Conservation (phyloP, 1,140 invertebrate species). For the Acyrthosiphon pisum region DNA sequence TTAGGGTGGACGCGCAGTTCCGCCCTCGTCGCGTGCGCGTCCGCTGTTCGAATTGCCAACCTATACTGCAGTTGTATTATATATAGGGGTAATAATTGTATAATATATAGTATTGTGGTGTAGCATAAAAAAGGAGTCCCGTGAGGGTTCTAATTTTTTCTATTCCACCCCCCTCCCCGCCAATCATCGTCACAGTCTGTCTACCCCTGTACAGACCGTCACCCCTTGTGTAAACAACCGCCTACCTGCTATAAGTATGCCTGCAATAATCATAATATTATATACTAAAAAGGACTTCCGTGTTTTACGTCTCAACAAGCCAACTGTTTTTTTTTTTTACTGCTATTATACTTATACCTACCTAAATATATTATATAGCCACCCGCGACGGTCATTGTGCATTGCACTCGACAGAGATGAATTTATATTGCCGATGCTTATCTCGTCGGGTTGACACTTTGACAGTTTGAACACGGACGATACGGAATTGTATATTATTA, state of each 20-base stretch:
- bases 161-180: background rate
- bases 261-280: background rate
- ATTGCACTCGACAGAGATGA: background rate
- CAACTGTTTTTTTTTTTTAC: background rate
- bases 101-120: background rate
- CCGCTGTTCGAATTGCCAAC: background rate
- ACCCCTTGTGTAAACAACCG: background rate
- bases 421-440: slow-evolving; percentile 34
- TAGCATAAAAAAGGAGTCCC: background rate
- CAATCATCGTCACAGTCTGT: background rate
- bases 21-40: slow-evolving; percentile 30
- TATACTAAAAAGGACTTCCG: slow-evolving; percentile 47
- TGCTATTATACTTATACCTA: background rate
- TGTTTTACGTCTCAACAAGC: slow-evolving; percentile 12
- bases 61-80: background rate
- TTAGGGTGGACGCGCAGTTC: background rate
- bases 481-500: background rate
- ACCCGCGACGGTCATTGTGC: background rate
- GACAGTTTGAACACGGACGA: background rate
- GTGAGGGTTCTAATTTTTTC: background rate
- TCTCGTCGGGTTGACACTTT: slow-evolving; percentile 21
- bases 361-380: background rate
- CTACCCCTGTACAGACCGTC: background rate
- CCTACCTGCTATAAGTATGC: background rate
- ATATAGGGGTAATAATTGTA: background rate